Evolutionary conservation across 1,140 invertebrate genomes (phyloP).

Genomic region (Tetranychus cinnabarinus): DNA sequence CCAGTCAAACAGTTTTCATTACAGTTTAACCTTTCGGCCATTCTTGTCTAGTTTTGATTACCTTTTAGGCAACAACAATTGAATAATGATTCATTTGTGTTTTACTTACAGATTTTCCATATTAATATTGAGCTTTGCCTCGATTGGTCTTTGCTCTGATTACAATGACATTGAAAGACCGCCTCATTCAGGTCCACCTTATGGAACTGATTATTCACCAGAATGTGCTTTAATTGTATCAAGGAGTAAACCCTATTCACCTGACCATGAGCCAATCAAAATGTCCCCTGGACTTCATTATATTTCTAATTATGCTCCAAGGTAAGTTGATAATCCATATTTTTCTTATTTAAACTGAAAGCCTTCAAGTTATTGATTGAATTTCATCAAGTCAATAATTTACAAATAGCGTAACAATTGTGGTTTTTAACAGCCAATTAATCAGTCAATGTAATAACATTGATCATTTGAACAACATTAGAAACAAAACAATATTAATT

Average conservation of each 20-base stretch:
- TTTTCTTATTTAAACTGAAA: neutral
- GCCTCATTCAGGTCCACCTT: neutral
- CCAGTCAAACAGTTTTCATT: too few relatives aligned
- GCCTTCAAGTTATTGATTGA: neutral
- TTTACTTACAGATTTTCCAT: neutral
- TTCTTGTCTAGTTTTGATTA: too few relatives aligned
- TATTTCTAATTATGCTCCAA: constrained; percentile 16
- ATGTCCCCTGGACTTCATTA: constrained; percentile 10
- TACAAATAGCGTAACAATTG: neutral
- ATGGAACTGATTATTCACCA: constrained; percentile 10
- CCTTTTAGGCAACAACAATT: neutral
- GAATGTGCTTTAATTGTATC: constrained; percentile 13
- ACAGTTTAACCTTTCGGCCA: too few relatives aligned
- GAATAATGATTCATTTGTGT: neutral
- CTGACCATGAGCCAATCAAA: neutral
- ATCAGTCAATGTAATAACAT: neutral
- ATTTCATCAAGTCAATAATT: neutral
- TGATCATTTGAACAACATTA: neutral
- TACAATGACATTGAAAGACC: constrained; percentile 1
- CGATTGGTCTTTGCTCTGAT: neutral
- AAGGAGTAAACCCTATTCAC: constrained; percentile 3
- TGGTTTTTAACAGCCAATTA: neutral
- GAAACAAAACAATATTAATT: neutral
- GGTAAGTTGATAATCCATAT: constrained; percentile 1
- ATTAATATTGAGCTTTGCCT: neutral